Conservation (phyloP, 2,797 vertebrate genomes). For the Darevskia mixta region DNA sequence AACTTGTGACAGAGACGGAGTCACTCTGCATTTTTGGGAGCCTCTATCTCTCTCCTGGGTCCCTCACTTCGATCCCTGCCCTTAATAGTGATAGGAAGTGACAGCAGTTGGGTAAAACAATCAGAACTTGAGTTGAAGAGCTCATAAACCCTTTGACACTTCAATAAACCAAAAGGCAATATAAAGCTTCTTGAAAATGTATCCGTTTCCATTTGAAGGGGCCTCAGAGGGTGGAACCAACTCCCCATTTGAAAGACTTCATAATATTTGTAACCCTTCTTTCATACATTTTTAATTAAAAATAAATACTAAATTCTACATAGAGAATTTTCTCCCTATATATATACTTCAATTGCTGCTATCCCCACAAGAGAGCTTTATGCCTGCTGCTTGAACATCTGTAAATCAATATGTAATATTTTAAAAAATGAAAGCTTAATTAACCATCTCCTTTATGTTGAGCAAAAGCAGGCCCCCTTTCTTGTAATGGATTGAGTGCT, state of each 20-base stretch:
- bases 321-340: constrained; percentile 66
- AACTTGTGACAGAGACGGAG: constrained; percentile 66
- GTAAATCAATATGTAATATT: constrained; percentile 84
- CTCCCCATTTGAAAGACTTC: constrained; percentile 41
- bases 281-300: constrained; percentile 77
- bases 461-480: constrained; percentile 70
- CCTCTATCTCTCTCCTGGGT: constrained; percentile 65
- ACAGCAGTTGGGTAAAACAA: constrained; percentile 84
- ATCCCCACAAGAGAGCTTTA: constrained; percentile 76
- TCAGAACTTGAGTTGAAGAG: constrained; percentile 81
- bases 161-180: constrained; percentile 81
- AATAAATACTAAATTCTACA: constrained; percentile 74
- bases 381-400: constrained; percentile 77
- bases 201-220: constrained; percentile 62
- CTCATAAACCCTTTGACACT: constrained; percentile 84
- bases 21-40: constrained; percentile 48
- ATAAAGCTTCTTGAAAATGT: constrained; percentile 66
- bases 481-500: constrained; percentile 64
- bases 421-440: constrained; percentile 81
- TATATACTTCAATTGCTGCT: constrained; percentile 74
- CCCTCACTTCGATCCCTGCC: constrained; percentile 75
- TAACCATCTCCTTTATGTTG: constrained; percentile 72
- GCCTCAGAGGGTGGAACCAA: constrained; percentile 56
- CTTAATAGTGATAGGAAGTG: constrained; percentile 83
- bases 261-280: constrained; percentile 66